Conservation (phyloP, 2,888 invertebrate species). For the Halocaridina rubra region DNA sequence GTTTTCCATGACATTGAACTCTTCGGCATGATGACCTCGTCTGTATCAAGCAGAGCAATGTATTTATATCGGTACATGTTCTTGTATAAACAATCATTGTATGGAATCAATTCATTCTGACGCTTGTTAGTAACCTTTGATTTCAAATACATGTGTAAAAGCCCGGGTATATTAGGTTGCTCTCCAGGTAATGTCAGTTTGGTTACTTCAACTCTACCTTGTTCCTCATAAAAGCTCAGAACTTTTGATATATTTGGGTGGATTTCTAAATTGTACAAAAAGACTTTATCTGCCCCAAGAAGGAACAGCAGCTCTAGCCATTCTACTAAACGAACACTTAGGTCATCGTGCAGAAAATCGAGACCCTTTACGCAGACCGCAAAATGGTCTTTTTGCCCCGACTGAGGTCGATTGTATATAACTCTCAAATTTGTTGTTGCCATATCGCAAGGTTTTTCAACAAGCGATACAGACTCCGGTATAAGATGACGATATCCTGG, state of each 20-base stretch:
- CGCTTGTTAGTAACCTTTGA: constrained; percentile 93
- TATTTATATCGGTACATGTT: constrained; percentile 91
- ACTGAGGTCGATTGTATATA: constrained; percentile 79
- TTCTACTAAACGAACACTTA: constrained; percentile 89
- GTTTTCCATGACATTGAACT: constrained; percentile 79
- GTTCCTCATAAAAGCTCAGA: constrained; percentile 75
- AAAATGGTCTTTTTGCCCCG: constrained; percentile 77
- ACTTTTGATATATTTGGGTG: constrained; percentile 91
- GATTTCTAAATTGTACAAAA: constrained; percentile 85
- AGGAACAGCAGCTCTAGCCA: constrained; percentile 91
- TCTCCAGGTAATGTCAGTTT: constrained; percentile 88
- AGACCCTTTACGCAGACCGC: constrained; percentile 94
- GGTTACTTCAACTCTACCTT: constrained; percentile 80
- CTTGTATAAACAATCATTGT: constrained; percentile 95
- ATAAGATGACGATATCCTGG: constrained; percentile 73
- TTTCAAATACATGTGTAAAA: constrained; percentile 89
- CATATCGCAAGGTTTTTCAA: constrained; percentile 85
- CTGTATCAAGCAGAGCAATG: constrained; percentile 91
- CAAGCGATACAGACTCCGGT: constrained; percentile 87
- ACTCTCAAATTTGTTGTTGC: constrained; percentile 87
- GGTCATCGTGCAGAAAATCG: constrained; percentile 91
- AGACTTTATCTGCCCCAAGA: constrained; percentile 91
- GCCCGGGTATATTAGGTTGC: constrained; percentile 88
- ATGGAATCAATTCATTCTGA: constrained; percentile 94
- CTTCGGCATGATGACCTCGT: constrained; percentile 93